A percentile compares a stretch with the other conserved stretches of the same genome.
phyloP scores from a whole-genome alignment of 2,113 vertebrate species.

The Orcinus orca region DNA sequence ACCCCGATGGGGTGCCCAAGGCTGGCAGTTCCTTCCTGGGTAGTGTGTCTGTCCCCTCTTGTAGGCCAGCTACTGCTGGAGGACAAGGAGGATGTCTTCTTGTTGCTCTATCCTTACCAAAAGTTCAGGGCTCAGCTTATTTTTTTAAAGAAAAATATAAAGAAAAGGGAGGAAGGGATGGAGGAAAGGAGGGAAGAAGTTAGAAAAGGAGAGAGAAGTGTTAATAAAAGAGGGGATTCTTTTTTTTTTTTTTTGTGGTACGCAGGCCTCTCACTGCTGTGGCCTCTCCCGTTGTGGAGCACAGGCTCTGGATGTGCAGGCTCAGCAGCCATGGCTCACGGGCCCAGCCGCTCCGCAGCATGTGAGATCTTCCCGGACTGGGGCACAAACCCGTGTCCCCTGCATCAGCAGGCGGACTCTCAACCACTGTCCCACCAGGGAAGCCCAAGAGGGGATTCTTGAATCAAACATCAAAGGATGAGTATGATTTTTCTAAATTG shows the following conservation, averaged over 20 bases:
- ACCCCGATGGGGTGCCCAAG: fast-evolving
- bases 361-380: too few relatives aligned
- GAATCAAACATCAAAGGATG: background rate
- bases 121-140: background rate
- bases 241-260: background rate
- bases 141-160: background rate
- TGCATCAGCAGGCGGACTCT: too few relatives aligned
- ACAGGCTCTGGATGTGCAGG: too few relatives aligned
- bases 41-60: background rate
- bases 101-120: background rate
- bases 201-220: background rate
- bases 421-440: too few relatives aligned
- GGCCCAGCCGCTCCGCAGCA: too few relatives aligned
- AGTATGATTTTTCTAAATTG: background rate
- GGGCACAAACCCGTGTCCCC: too few relatives aligned
- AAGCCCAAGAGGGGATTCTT: background rate
- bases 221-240: background rate
- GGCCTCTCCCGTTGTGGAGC: too few relatives aligned
- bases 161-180: background rate
- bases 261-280: too few relatives aligned
- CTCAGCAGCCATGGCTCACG: too few relatives aligned
- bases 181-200: background rate
- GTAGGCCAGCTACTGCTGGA: background rate
- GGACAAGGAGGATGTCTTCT: background rate
- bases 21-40: background rate